Evolutionary conservation across 2,888 invertebrate species (phyloP).

Genomic region (Cephus runcator): DNA sequence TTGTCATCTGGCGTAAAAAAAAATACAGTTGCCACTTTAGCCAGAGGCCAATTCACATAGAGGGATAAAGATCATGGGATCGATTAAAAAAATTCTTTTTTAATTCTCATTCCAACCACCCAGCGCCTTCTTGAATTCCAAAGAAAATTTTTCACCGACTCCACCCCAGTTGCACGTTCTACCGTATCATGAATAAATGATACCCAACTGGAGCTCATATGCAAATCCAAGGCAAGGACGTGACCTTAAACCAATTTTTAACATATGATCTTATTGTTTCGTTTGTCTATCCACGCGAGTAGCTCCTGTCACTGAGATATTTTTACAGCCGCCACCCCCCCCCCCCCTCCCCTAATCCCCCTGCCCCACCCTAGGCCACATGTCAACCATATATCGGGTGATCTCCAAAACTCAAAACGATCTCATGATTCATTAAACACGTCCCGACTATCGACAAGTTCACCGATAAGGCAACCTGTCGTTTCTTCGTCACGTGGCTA

Average conservation of each 20-base stretch:
- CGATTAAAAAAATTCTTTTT: not conserved
- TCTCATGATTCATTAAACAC: not conserved
- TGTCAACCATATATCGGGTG: not conserved
- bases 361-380: not conserved
- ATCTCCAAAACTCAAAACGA: not conserved
- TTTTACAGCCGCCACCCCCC: not conserved
- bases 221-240: constrained; percentile 18
- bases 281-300: not conserved
- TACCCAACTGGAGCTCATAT: not conserved
- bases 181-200: not conserved
- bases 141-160: not conserved
- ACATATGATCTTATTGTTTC: constrained; percentile 12
- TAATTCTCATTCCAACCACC: not conserved
- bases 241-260: constrained; percentile 18
- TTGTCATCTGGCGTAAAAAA: not conserved
- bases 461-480: not conserved
- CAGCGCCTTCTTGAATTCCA: not conserved
- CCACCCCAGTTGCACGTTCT: not conserved
- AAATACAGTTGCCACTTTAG: not conserved
- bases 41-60: not conserved
- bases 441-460: not conserved
- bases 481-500: not conserved
- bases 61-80: not conserved
- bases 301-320: not conserved
- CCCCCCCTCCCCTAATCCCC: not conserved